Conservation (phyloP, 2,113 vertebrate species). For the chimpanzee (Pan troglodytes) region DNA sequence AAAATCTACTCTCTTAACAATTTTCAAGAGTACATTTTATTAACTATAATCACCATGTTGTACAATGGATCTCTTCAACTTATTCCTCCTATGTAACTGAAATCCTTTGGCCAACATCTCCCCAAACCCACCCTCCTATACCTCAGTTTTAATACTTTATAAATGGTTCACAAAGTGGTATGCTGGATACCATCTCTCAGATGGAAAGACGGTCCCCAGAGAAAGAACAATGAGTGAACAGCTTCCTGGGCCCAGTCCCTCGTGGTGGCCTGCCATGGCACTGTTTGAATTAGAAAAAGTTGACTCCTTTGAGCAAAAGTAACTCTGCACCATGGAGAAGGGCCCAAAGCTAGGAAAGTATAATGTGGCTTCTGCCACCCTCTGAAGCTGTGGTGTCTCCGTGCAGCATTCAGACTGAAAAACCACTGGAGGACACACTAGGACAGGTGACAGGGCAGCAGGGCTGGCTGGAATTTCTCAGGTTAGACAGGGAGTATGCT, state of each 20-base stretch:
- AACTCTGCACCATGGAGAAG: not conserved
- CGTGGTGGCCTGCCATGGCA: not conserved
- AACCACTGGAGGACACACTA: not conserved
- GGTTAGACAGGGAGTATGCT: not conserved
- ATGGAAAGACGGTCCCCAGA: not conserved
- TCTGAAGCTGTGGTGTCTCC: not conserved
- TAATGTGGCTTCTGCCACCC: not conserved
- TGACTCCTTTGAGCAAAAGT: not conserved
- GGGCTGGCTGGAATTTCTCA: not conserved
- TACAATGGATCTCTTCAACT: not conserved
- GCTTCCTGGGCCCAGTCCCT: not conserved
- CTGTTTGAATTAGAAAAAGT: not conserved
- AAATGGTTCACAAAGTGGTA: slow-evolving; percentile 26
- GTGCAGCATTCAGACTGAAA: not conserved
- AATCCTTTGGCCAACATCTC: not conserved
- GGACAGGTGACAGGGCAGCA: no score
- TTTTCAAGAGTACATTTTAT: not conserved
- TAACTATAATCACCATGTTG: not conserved
- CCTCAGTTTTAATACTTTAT: slow-evolving; percentile 3
- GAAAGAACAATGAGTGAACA: not conserved
- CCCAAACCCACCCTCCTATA: not conserved
- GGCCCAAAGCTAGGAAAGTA: not conserved
- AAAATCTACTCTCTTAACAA: not conserved
- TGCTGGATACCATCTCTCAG: not conserved
- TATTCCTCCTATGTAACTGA: not conserved